A percentile compares a stretch with the other conserved stretches of the same genome.
phyloP scores from a whole-genome alignment of 1,140 invertebrate species.

The Wiebesia pumilae region DNA sequence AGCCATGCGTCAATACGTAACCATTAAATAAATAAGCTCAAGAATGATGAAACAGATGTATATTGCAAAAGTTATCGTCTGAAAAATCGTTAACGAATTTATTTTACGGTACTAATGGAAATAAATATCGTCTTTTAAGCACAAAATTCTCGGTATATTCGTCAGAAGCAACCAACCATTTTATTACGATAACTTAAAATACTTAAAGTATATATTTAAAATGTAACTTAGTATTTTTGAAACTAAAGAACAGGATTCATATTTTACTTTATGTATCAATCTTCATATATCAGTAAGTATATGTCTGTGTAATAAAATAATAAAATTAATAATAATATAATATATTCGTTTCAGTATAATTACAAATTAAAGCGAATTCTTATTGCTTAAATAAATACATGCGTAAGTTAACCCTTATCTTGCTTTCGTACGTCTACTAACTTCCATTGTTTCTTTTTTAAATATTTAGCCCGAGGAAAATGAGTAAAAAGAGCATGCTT shows the following conservation, averaged over 20 bases:
- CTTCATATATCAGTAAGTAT: too few relatives aligned
- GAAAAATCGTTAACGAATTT: conserved; percentile 38
- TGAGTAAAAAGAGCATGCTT: conserved; percentile 1
- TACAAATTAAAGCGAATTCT: conserved; percentile 49
- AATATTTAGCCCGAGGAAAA: conserved; percentile 45
- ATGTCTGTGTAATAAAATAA: neutral
- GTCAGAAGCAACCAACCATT: neutral
- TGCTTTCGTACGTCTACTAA: conserved; percentile 34
- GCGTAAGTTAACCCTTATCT: conserved; percentile 26
- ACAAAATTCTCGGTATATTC: neutral
- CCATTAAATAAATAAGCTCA: conserved; percentile 19
- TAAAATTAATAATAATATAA: conserved; percentile 44
- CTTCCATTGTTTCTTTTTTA: conserved; percentile 40
- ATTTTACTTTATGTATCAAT: conserved; percentile 16
- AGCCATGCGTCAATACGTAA: neutral
- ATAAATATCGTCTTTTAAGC: conserved; percentile 23
- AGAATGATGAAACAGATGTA: neutral
- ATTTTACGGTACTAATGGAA: conserved; percentile 22
- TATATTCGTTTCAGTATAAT: conserved; percentile 49
- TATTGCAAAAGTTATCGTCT: neutral
- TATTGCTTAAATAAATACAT: conserved; percentile 53
- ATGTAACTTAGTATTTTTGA: neutral
- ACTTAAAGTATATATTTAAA: conserved; percentile 38
- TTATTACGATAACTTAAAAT: conserved; percentile 32
- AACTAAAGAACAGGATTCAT: conserved; percentile 7